phyloP scores from a whole-genome alignment of 1,140 invertebrate species.

The Hylaeus anthracinus region DNA sequence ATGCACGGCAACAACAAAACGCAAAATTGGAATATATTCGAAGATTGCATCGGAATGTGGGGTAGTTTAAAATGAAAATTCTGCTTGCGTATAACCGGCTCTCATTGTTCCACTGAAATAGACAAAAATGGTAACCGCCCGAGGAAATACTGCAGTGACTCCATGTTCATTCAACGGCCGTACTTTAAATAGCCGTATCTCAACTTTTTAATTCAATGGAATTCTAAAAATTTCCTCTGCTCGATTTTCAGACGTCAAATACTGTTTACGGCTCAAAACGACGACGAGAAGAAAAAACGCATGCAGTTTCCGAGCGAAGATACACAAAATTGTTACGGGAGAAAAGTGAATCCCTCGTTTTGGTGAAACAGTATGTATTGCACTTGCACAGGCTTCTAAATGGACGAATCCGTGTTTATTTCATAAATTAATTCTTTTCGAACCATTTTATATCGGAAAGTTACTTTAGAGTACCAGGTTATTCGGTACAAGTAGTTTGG shows the following conservation, averaged over 20 bases:
- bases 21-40: neutral
- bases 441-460: no score
- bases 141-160: neutral
- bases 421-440: no score
- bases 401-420: no score
- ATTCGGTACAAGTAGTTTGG: no score
- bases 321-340: no score
- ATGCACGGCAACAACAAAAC: neutral
- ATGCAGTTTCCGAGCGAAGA: no score
- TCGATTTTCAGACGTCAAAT: conserved; percentile 26
- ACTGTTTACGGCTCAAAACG: neutral
- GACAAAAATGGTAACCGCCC: neutral
- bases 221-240: conserved; percentile 14
- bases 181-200: neutral
- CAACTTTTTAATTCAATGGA: conserved; percentile 28
- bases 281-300: neutral
- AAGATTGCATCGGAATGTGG: neutral
- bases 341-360: no score
- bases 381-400: no score
- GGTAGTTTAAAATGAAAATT: neutral
- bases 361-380: no score
- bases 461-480: no score
- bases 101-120: neutral
- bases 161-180: conserved; percentile 10
- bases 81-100: neutral